A percentile compares a stretch with the other conserved stretches of the same genome.
Evolutionary conservation across 2,113 vertebrate species (phyloP).

Genomic region (Gracilinanus agilis): DNA sequence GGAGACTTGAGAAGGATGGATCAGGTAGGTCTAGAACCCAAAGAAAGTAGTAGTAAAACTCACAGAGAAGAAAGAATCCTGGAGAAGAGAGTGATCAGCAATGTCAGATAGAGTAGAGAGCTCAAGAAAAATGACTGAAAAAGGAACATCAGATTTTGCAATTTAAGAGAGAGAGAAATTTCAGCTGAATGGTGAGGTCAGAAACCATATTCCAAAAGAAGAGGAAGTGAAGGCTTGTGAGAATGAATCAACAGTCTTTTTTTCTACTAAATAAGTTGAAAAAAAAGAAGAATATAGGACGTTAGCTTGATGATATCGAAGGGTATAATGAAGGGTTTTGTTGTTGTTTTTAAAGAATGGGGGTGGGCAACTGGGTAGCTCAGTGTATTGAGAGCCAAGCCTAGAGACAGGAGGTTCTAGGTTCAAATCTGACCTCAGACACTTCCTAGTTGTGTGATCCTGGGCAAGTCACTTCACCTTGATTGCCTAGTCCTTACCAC

Average conservation of each 20-base stretch:
- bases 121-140: neutral
- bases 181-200: neutral
- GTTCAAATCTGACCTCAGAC: too few relatives aligned
- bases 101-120: neutral
- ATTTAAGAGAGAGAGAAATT: neutral
- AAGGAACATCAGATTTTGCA: neutral
- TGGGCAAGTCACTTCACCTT: too few relatives aligned
- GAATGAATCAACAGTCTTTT: neutral
- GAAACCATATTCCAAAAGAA: neutral
- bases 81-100: neutral
- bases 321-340: neutral
- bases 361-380: too few relatives aligned
- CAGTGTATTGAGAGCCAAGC: too few relatives aligned
- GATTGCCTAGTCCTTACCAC: too few relatives aligned
- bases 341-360: neutral
- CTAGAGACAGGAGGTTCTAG: too few relatives aligned
- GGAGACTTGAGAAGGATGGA: neutral
- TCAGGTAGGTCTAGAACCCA: neutral
- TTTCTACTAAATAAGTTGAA: neutral
- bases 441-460: too few relatives aligned
- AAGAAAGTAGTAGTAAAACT: neutral
- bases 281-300: neutral
- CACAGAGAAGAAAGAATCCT: neutral
- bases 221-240: neutral
- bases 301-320: neutral